Conservation (phyloP, 2,888 invertebrate genomes). For the Phasia obesa region DNA sequence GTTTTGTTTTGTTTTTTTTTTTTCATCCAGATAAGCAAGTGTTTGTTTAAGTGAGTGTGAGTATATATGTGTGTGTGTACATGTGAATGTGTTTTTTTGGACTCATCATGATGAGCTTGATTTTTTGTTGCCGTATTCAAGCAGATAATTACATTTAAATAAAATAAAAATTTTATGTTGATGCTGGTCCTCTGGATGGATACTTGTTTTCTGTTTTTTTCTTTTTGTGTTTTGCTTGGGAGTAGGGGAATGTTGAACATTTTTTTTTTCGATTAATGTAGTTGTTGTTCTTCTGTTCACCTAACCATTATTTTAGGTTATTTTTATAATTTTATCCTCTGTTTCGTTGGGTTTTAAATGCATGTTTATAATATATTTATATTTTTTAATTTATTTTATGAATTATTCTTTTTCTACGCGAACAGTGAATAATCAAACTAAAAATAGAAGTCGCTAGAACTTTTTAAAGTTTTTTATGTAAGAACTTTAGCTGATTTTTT, state of each 20-base stretch:
- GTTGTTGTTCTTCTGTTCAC: conserved; percentile 54
- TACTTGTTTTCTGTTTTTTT: conserved; percentile 11
- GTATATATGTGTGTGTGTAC: conserved; percentile 21
- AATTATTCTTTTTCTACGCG: conserved; percentile 21
- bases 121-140: conserved; percentile 79
- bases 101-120: conserved; percentile 77
- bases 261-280: conserved; percentile 19
- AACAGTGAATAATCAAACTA: conserved; percentile 38
- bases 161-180: conserved; percentile 82
- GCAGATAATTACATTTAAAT: conserved; percentile 83
- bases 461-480: too few species aligned
- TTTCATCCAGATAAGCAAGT: conserved; percentile 73
- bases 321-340: conserved; percentile 40
- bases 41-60: conserved; percentile 71
- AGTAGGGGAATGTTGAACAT: not conserved
- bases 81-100: conserved; percentile 62
- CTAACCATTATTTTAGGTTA: conserved; percentile 62
- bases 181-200: conserved; percentile 62
- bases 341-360: conserved; percentile 54
- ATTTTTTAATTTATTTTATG: conserved; percentile 62
- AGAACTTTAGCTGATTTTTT: too few species aligned
- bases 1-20: conserved; percentile 51
- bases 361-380: conserved; percentile 55
- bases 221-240: conserved; percentile 27
- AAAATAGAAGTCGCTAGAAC: too few species aligned